Conservation (phyloP, 1,140 invertebrate genomes). For the Drosophila ambigua region DNA sequence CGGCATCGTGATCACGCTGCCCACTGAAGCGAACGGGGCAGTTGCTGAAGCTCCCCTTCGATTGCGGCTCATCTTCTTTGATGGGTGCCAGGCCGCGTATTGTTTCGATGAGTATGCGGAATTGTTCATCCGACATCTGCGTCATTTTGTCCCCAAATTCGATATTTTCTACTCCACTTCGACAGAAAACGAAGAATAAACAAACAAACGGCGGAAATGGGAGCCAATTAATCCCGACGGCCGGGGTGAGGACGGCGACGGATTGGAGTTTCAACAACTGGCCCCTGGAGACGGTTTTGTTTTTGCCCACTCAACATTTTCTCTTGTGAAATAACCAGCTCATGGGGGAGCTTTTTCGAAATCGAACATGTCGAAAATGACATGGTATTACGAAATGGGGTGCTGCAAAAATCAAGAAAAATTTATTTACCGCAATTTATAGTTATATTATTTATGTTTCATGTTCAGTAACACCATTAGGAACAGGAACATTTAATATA, state of each 20-base stretch:
- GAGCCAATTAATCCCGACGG: neutral
- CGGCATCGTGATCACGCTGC: slow-evolving; percentile 77
- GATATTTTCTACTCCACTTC: neutral
- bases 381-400: no score
- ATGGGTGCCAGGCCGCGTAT: slow-evolving; percentile 50
- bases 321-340: slow-evolving; percentile 50
- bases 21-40: slow-evolving; percentile 69
- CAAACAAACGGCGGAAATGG: neutral
- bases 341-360: slow-evolving; percentile 50
- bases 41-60: slow-evolving; percentile 79
- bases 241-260: neutral
- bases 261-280: no score
- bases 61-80: slow-evolving; percentile 32
- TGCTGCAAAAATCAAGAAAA: no score
- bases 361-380: slow-evolving; percentile 48
- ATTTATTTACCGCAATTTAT: no score
- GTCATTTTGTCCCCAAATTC: slow-evolving; percentile 39
- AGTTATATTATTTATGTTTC: no score
- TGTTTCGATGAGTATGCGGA: slow-evolving; percentile 65
- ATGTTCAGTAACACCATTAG: no score
- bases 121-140: slow-evolving; percentile 66
- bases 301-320: slow-evolving; percentile 30
- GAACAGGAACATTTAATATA: no score
- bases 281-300: slow-evolving; percentile 14
- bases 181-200: slow-evolving; percentile 20